Evolutionary conservation across 2,113 vertebrate species (phyloP), one percentile per base, ranked within the genome.

Genomic region (Hipposideros armiger): DNA sequence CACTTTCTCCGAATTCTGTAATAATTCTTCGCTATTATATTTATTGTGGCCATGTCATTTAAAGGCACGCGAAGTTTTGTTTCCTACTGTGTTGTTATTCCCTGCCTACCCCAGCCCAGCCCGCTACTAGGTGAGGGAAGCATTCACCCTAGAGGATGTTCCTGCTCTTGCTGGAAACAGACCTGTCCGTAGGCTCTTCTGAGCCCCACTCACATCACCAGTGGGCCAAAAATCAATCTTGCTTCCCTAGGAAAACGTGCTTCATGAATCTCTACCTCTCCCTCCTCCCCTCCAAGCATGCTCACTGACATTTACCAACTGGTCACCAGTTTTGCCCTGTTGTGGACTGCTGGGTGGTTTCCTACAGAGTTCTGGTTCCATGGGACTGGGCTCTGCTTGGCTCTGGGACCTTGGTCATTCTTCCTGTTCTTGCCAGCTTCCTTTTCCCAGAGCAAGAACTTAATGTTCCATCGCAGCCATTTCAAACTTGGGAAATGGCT

Each of bases 21-120:
- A 56, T 60, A 54, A 74, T 36, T 22, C 6, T 81, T 80, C 24
- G 54, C 22, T 66, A 32, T 58, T 87, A 19, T 30, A 32, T 22
- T 77, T 45, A 50, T n/a, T 52, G 15, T 64, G 16, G 9, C 60
- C 56, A 86, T 87, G 87, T 85, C n/a, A 85, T 16, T 89, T 64
- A 85, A 72, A 94, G 56, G 58, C 3, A 50, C 4, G 10, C 3
- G 42, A 13, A 54, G 17, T 82, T 60, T 70, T 82, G 56, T 81
- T 81, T 90, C 13, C 50, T 73, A 8, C 22, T 83, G 52, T 32
- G 8, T 14, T 54, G 26, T 54, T 42, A 36, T 9, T 86, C 4
- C 1, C n/a, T 77, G 4, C 7, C 9, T 36, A 8, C 0, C 8
- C 4, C 17, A 69, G 4, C 26, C 24, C 52, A 42, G 28, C 4